phyloP scores from a whole-genome alignment of 2,113 vertebrate genomes.

The Apodemus sylvaticus region DNA sequence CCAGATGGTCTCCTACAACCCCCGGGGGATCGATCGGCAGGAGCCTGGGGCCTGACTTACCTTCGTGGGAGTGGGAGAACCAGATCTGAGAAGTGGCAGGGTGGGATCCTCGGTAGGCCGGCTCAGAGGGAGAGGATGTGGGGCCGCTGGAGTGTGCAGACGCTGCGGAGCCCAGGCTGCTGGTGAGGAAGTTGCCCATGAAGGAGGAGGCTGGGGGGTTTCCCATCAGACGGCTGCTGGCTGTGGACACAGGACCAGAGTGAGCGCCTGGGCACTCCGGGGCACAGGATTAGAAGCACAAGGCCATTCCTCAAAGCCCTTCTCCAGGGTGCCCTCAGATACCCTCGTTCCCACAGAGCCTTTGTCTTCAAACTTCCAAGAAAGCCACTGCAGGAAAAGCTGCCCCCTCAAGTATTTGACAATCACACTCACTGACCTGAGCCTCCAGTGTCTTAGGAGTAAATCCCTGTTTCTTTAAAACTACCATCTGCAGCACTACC shows the following conservation, averaged over 20 bases:
- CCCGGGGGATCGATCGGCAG: fast-evolving
- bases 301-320: background rate
- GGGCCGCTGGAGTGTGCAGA: conserved; percentile 92
- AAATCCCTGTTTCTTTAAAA: no score
- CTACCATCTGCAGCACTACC: no score
- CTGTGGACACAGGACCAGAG: conserved; percentile 71
- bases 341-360: fast-evolving
- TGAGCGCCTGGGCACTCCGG: background rate
- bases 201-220: conserved; percentile 92
- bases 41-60: conserved; percentile 82
- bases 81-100: conserved; percentile 96
- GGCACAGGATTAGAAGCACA: background rate
- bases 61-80: conserved; percentile 99
- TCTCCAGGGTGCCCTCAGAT: background rate
- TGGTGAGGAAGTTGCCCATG: conserved; percentile 97
- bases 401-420: fast-evolving
- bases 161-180: conserved; percentile 93
- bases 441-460: no score
- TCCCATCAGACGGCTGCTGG: conserved; percentile 96
- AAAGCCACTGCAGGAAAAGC: background rate
- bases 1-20: background rate
- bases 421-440: background rate
- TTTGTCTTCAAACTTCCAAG: background rate
- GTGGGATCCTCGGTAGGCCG: conserved; percentile 93
- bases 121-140: conserved; percentile 92